These are phyloP conservation scores for Sarotherodon lohbergeri DNA, from an alignment of 2,113 vertebrate species.

Conservation along the genomic window DNA sequence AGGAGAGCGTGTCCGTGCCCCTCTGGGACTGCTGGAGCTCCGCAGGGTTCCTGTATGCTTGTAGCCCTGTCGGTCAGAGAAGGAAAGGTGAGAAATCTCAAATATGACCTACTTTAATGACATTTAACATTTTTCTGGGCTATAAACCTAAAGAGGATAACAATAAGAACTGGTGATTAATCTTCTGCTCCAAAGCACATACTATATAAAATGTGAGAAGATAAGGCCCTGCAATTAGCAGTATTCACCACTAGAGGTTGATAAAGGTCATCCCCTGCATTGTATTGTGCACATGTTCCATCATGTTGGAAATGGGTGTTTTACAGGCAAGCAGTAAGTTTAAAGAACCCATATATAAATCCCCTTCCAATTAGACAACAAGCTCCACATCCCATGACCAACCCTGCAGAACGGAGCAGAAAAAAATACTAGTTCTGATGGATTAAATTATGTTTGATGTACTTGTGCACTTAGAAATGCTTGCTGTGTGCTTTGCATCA, in stretches of 20 bases:
- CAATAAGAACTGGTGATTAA: neutral
- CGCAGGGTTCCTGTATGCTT: constrained; percentile 84
- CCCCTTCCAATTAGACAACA: neutral
- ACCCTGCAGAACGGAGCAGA: neutral
- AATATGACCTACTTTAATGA: neutral
- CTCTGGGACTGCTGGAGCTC: constrained; percentile 88
- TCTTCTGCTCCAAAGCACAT: neutral
- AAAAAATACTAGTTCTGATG: neutral
- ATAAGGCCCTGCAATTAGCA: neutral
- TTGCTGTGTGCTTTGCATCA: neutral
- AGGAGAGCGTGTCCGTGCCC: constrained; percentile 84
- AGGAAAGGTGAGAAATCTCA: neutral
- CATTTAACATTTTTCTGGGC: neutral
- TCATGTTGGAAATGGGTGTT: neutral
- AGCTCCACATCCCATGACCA: neutral
- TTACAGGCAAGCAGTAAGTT: rapidly evolving
- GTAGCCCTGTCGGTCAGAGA: constrained; percentile 61
- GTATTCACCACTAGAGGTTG: constrained; percentile 9
- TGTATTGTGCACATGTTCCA: neutral
- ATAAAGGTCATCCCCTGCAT: neutral
- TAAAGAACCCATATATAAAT: neutral
- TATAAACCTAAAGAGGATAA: neutral
- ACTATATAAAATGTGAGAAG: neutral
- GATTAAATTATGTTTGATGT: neutral
- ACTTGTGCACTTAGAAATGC: neutral